phyloP scores from a whole-genome alignment of 1,140 invertebrate species.

The Lerema accius region DNA sequence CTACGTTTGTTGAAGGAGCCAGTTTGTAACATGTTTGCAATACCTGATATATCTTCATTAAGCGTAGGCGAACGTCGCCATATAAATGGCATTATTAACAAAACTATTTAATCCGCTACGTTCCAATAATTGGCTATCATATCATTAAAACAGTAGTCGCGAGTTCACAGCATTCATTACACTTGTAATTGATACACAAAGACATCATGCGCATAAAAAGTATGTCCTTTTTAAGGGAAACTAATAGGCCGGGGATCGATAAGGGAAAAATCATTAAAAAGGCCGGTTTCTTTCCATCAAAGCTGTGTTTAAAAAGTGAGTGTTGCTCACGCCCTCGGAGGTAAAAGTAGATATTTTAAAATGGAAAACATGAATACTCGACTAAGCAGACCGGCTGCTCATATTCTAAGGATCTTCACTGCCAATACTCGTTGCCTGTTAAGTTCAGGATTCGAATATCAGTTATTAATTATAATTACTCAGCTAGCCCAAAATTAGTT shows the following conservation, averaged over 20 bases:
- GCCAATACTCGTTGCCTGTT: background rate
- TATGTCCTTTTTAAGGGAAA: constrained; percentile 24
- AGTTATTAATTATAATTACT: no score
- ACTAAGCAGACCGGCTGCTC: background rate
- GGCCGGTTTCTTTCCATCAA: constrained; percentile 2
- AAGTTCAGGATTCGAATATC: background rate
- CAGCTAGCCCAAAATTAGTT: no score
- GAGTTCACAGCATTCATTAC: constrained; percentile 4
- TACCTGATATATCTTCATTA: constrained; percentile 12
- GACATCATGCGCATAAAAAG: constrained; percentile 12
- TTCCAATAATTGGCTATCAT: background rate
- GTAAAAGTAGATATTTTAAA: background rate
- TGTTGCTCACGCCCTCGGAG: background rate
- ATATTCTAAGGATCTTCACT: background rate
- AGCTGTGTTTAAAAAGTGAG: constrained; percentile 6
- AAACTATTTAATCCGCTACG: constrained; percentile 2
- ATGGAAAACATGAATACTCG: background rate
- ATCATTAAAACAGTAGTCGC: constrained; percentile 9
- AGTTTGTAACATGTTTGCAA: background rate
- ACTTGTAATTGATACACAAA: constrained; percentile 21
- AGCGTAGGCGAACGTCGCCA: background rate
- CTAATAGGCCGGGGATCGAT: constrained; percentile 16
- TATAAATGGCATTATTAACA: constrained; percentile 7
- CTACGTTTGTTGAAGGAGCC: background rate
- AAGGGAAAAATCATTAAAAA: constrained; percentile 20